Percentiles rank a stretch among this genome's conserved stretches.
phyloP scores from a whole-genome alignment of 2,797 vertebrate species.

The Luscinia luscinia region DNA sequence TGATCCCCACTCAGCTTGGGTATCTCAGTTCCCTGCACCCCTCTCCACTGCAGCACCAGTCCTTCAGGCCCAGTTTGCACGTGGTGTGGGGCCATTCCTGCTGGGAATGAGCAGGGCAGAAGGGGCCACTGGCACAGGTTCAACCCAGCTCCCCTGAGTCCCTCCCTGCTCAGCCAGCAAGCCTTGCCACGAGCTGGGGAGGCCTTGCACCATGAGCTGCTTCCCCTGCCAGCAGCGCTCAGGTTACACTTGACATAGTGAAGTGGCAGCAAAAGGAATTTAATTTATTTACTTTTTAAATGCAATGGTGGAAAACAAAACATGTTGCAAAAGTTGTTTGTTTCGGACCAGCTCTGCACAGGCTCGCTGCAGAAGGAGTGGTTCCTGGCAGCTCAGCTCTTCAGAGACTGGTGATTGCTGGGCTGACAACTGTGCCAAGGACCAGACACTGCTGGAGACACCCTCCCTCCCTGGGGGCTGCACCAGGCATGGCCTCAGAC shows the following conservation, averaged over 20 bases:
- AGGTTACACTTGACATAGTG: constrained; percentile 32
- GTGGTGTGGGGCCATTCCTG: not conserved
- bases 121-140: accelerated
- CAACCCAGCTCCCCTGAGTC: accelerated
- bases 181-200: not conserved
- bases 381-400: constrained; percentile 37
- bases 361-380: constrained; percentile 38
- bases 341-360: not conserved
- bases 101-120: not conserved
- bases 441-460: constrained; percentile 12
- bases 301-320: constrained; percentile 54
- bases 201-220: not conserved
- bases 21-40: not conserved
- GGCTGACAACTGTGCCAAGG: not conserved
- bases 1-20: too few species aligned
- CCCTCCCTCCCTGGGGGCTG: constrained; percentile 5
- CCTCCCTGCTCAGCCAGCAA: not conserved
- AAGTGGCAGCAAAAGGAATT: constrained; percentile 32
- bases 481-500: not conserved
- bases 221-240: not conserved
- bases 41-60: not conserved
- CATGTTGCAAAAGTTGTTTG: constrained; percentile 69
- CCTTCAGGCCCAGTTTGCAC: accelerated
- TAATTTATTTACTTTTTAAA: constrained; percentile 47
- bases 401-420: not conserved